Percentiles rank a stretch among this genome's conserved stretches.
Evolutionary conservation across 2,797 vertebrate species (phyloP).

Genomic region (Sebastolobus alascanus): DNA sequence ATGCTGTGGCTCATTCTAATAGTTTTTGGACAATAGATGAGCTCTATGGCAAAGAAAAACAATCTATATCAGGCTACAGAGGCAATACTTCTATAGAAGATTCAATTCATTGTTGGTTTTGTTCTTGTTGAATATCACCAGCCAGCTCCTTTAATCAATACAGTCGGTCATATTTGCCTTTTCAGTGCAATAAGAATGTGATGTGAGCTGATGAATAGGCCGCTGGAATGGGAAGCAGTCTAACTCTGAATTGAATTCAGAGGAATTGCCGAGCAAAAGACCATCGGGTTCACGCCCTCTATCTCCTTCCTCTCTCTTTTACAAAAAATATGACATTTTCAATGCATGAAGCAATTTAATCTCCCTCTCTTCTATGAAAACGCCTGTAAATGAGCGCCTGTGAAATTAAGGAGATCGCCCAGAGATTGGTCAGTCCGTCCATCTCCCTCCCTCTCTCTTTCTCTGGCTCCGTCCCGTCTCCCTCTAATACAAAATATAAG

Average conservation of each 20-base stretch:
- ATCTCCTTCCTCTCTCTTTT: constrained; percentile 73
- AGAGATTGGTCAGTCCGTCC: constrained; percentile 73
- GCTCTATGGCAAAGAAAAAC: background rate
- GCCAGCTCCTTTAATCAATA: constrained; percentile 50
- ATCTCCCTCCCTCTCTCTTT: constrained; percentile 50
- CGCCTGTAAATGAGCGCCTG: constrained; percentile 77
- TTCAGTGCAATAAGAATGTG: constrained; percentile 51
- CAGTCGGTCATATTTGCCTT: constrained; percentile 48
- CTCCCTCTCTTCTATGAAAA: constrained; percentile 71
- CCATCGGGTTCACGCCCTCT: constrained; percentile 71
- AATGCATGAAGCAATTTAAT: constrained; percentile 86
- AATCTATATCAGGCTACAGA: background rate
- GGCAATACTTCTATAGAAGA: background rate
- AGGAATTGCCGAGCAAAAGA: constrained; percentile 68
- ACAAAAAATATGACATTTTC: constrained; percentile 83
- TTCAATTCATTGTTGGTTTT: constrained; percentile 37
- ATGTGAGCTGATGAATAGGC: constrained; percentile 60
- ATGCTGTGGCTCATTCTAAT: background rate
- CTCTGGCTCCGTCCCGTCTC: constrained; percentile 52
- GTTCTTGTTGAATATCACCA: constrained; percentile 35
- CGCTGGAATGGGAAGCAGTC: constrained; percentile 54
- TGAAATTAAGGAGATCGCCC: constrained; percentile 76
- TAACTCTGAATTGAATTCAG: constrained; percentile 72
- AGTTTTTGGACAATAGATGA: background rate
- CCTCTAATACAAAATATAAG: constrained; percentile 79